Conservation (phyloP, 2,797 vertebrate genomes). For the Sebastes steindachneri region DNA sequence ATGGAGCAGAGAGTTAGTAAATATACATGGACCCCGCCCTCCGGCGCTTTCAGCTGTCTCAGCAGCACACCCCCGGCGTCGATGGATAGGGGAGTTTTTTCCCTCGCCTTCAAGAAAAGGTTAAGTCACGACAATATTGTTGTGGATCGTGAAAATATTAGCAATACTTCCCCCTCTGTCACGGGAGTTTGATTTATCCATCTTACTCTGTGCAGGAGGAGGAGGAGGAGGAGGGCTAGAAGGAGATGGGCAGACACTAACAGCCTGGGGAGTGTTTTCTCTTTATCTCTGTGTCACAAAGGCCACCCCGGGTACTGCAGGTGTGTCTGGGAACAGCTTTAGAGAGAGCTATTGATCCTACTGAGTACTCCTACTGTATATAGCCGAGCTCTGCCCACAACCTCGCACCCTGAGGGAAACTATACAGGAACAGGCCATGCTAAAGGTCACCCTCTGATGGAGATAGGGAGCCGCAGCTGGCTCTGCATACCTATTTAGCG, state of each 20-base stretch:
- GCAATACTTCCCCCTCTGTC: constrained; percentile 62
- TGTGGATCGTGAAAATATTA: constrained; percentile 79
- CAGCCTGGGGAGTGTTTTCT: constrained; percentile 74
- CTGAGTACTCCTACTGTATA: constrained; percentile 72
- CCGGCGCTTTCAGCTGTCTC: constrained; percentile 78
- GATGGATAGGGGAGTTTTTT: constrained; percentile 59
- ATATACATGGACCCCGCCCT: constrained; percentile 84
- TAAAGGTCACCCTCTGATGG: constrained; percentile 73
- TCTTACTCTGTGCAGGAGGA: constrained; percentile 49
- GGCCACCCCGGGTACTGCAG: constrained; percentile 76
- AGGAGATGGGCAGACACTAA: constrained; percentile 61
- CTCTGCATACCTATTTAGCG: constrained; percentile 57
- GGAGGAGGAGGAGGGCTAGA: constrained; percentile 17
- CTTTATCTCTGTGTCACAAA: constrained; percentile 80
- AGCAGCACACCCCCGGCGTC: constrained; percentile 72
- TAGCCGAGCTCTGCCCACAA: constrained; percentile 65
- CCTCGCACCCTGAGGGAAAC: constrained; percentile 69
- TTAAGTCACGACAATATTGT: constrained; percentile 83
- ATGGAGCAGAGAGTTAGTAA: constrained; percentile 80
- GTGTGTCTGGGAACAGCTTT: constrained; percentile 74
- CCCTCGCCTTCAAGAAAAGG: constrained; percentile 72
- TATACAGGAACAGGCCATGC: constrained; percentile 54
- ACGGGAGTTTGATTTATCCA: constrained; percentile 73
- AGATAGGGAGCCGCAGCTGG: constrained; percentile 41
- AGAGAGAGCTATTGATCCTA: constrained; percentile 76